Conservation (phyloP, 2,797 vertebrate genomes). For the Merluccius polli region DNA sequence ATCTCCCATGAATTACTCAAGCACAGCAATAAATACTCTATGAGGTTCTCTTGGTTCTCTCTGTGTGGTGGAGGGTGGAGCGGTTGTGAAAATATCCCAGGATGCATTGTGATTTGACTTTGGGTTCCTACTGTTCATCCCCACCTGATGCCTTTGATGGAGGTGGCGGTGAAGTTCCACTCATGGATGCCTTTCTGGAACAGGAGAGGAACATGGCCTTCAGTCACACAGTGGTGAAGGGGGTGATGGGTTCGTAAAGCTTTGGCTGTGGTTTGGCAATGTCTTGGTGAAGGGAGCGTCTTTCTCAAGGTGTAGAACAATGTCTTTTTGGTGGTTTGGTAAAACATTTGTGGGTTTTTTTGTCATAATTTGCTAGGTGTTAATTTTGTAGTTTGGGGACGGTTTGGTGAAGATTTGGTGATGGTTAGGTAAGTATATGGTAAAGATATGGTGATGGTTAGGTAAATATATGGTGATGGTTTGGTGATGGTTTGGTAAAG, state of each 20-base stretch:
- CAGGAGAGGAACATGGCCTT: background rate
- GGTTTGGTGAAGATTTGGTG: too few species aligned
- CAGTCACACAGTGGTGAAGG: background rate
- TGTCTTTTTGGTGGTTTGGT: too few species aligned
- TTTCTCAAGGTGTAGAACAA: background rate
- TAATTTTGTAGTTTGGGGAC: too few species aligned
- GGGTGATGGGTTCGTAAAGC: too few species aligned
- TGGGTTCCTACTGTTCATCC: background rate
- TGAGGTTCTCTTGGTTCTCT: background rate
- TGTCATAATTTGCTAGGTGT: too few species aligned
- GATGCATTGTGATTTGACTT: background rate
- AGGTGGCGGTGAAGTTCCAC: constrained; percentile 92
- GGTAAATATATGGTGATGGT: background rate
- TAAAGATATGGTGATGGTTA: background rate
- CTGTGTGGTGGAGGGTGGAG: background rate
- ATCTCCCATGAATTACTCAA: too few species aligned
- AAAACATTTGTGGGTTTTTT: too few species aligned
- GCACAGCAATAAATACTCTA: too few species aligned
- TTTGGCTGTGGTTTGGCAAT: background rate
- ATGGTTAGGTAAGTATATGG: too few species aligned
- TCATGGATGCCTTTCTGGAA: constrained; percentile 89
- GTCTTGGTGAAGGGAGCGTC: too few species aligned
- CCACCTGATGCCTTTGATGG: constrained; percentile 94
- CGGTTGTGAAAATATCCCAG: background rate
- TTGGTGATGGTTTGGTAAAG: background rate